A percentile compares a stretch with the other conserved stretches of the same genome.
Evolutionary conservation across 2,113 vertebrate genomes (phyloP).

Genomic region (Clinocottus analis): DNA sequence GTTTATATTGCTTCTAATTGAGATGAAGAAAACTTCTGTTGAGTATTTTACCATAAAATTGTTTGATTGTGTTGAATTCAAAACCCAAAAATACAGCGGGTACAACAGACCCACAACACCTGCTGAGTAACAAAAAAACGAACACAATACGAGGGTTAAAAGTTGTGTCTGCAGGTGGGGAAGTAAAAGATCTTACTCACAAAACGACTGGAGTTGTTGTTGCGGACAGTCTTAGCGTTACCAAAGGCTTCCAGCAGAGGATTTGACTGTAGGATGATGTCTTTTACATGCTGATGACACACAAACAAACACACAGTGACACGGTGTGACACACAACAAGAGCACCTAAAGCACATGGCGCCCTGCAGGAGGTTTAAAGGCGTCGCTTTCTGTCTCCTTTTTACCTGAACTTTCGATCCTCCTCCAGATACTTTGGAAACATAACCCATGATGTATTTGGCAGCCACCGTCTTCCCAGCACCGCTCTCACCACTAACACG

Average conservation of each 20-base stretch:
- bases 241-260: slow-evolving; percentile 87
- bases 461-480: slow-evolving; percentile 96
- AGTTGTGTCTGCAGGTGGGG: accelerated
- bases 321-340: background rate
- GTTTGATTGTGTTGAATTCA: too few relatives aligned
- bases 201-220: slow-evolving; percentile 89
- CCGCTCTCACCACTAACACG: slow-evolving; percentile 98
- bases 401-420: slow-evolving; percentile 96
- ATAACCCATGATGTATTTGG: slow-evolving; percentile 99
- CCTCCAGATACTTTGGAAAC: slow-evolving; percentile 98
- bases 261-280: slow-evolving; percentile 88
- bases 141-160: too few relatives aligned
- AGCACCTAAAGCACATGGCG: background rate
- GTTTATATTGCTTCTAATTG: too few relatives aligned
- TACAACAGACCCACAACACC: too few relatives aligned
- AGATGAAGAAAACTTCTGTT: too few relatives aligned
- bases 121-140: too few relatives aligned
- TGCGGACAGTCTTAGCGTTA: slow-evolving; percentile 87
- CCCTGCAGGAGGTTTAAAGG: background rate
- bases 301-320: slow-evolving; percentile 11
- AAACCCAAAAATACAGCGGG: too few relatives aligned
- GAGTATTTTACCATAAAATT: too few relatives aligned
- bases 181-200: slow-evolving; percentile 75
- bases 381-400: background rate
- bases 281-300: slow-evolving; percentile 84